Base-by-base conservation (phyloP, 2,797 vertebrate genomes). In the Gadopsis bispinosus region DNA sequence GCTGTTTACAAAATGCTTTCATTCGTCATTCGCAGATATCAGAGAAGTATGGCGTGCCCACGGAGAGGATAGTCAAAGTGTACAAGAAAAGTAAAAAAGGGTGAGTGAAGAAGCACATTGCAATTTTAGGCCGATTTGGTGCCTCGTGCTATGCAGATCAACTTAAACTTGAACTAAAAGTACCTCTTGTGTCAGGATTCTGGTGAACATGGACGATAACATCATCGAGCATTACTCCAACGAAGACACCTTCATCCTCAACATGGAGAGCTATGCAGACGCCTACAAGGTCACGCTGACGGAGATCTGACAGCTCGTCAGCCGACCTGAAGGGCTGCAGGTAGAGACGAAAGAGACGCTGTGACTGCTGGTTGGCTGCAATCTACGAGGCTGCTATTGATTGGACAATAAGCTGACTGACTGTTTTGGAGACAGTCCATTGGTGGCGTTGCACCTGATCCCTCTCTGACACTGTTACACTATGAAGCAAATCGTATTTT, bases 11-110 rank as follows among this genome's bases (percentile, higher is more conserved):
- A 41, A 20, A 37, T 35, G 35, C 48, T 80, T 55, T 16, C 2
- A 0, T 45, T 53, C 67, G 5, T 78, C 31, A 17, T 31, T 2
- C 0, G 22, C 80, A 99, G 98, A 98, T 99, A 89, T 98, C 98
- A 54, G 96, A 97, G 88, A 99, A 99, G 87, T 99, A 99, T 0
- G 96, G 96, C 4, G 85, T 99, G 43, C 96, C 97, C 2, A 92
- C 92, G 31, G 98, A 99, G 93, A 97, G 97, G 91, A 98, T 98
- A 83, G 89, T 93, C 84, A 99, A 99, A 91, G 97, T 99, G 87
- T 99, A 99, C 92, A 99, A 99, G 95, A 99, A 98, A 88, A 99
- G 97, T 94, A 99, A 99, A 96, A 99, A 99, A 93, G 98, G 98
- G 98, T 99, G 94, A 91, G 86, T 67, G 48, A 14, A 7, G 22